Evolutionary conservation across 2,113 vertebrate species (phyloP).

Genomic region (Percopsis transmontana): DNA sequence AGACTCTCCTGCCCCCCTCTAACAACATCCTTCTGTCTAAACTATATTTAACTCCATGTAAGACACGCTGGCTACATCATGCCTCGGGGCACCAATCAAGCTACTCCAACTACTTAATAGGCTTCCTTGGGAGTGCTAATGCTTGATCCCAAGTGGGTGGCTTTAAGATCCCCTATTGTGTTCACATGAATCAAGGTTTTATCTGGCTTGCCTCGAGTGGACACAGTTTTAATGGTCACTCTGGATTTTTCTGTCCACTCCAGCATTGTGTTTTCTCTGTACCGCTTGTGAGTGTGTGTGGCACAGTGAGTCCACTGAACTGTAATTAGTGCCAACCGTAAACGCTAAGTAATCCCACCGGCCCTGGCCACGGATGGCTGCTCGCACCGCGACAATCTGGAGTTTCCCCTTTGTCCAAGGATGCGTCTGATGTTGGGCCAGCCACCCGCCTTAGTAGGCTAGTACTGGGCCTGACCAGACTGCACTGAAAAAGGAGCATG

Average conservation of each 20-base stretch:
- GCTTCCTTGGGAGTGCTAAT: neutral
- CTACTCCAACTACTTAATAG: constrained; percentile 2
- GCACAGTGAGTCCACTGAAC: constrained; percentile 38
- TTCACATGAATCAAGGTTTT: constrained; percentile 37
- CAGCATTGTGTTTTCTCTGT: constrained; percentile 17
- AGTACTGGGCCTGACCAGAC: constrained; percentile 7
- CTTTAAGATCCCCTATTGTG: constrained; percentile 21
- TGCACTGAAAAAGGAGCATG: neutral
- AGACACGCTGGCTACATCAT: constrained; percentile 8
- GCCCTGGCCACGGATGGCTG: constrained; percentile 59
- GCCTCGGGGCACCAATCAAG: constrained; percentile 10
- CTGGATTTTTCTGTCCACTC: constrained; percentile 24
- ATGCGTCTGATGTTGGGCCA: constrained; percentile 50
- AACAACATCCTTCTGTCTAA: neutral
- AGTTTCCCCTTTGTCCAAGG: constrained; percentile 54
- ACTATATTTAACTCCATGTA: constrained; percentile 3
- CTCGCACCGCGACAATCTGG: constrained; percentile 57
- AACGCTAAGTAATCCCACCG: constrained; percentile 55
- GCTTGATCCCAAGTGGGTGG: constrained; percentile 33
- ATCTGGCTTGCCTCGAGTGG: constrained; percentile 28
- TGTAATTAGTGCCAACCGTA: constrained; percentile 66
- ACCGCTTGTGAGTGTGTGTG: constrained; percentile 24
- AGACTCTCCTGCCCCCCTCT: neutral
- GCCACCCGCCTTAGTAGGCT: constrained; percentile 35
- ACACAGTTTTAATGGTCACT: constrained; percentile 30